Percentiles rank a stretch among this genome's conserved stretches.
Evolutionary conservation across 2,888 invertebrate species (phyloP).

Genomic region (Lasioglossum oenotherae): DNA sequence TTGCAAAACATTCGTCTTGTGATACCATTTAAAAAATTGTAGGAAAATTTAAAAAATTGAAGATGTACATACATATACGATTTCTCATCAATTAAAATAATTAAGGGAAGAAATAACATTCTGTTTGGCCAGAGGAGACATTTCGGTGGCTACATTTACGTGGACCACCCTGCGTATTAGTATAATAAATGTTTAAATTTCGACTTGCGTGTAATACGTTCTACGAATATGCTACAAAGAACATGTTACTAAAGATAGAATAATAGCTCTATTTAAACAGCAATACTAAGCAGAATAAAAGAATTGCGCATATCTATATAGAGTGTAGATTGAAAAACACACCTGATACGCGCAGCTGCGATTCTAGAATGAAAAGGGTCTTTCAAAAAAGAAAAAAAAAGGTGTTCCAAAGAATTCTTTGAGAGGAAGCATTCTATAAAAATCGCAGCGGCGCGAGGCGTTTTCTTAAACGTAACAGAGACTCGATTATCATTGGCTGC

Average conservation of each 20-base stretch:
- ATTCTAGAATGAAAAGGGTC: constrained; percentile 37
- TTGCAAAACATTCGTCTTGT: too few relatives aligned
- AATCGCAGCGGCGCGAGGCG: constrained; percentile 46
- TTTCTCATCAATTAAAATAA: too few relatives aligned
- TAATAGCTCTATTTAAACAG: constrained; percentile 40
- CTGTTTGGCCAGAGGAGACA: too few relatives aligned
- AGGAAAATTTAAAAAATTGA: too few relatives aligned
- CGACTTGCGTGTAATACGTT: background rate
- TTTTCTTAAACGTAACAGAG: constrained; percentile 45
- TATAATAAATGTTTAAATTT: too few relatives aligned
- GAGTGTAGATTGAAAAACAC: constrained; percentile 19
- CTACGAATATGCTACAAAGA: constrained; percentile 9
- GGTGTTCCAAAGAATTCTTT: constrained; percentile 19
- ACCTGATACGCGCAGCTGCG: constrained; percentile 44
- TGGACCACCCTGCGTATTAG: too few relatives aligned
- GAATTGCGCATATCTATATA: constrained; percentile 36
- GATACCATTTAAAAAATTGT: too few relatives aligned
- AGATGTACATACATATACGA: too few relatives aligned
- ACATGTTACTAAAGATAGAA: constrained; percentile 27
- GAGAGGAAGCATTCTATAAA: constrained; percentile 33
- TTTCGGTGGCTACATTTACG: too few relatives aligned
- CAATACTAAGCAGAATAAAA: constrained; percentile 44
- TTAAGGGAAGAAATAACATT: too few relatives aligned
- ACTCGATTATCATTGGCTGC: constrained; percentile 76
- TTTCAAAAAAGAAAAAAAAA: background rate